These are phyloP conservation scores for Glaucidium brasilianum DNA, from an alignment of 2,113 vertebrate genomes.

Conservation along the genomic window DNA sequence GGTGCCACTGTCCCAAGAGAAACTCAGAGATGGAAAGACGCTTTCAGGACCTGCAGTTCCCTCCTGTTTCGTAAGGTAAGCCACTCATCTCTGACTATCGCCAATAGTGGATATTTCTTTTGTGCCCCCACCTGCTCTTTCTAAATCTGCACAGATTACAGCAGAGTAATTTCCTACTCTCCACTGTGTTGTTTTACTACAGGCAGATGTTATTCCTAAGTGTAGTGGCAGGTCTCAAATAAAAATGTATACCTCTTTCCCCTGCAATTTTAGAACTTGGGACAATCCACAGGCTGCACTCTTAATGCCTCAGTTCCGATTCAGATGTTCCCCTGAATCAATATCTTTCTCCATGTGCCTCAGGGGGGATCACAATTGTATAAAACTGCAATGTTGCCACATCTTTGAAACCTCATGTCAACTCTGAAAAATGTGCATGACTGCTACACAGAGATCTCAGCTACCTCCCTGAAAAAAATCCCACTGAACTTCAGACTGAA, in stretches of 20 bases:
- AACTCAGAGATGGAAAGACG: neutral
- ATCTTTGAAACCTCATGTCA: neutral
- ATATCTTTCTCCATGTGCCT: neutral
- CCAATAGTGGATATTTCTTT: neutral
- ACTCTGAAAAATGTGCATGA: neutral
- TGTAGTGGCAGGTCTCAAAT: neutral
- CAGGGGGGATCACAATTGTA: neutral
- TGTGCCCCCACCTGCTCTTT: neutral
- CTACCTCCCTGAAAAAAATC: neutral
- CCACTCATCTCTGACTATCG: neutral
- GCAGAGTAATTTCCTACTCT: neutral
- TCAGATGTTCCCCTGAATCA: neutral
- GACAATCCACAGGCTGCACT: neutral
- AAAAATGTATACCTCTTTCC: neutral
- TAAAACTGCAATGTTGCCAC: rapidly evolving
- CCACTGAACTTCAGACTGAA: neutral
- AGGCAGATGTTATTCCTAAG: neutral
- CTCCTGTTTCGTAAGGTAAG: neutral
- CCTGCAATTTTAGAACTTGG: neutral
- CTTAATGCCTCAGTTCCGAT: neutral
- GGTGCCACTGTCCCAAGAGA: neutral
- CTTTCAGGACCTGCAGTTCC: neutral
- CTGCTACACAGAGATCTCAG: neutral
- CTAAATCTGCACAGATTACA: neutral
- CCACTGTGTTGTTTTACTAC: neutral